Evolutionary conservation across 2,888 invertebrate species (phyloP).

Genomic region (Rotaria socialis): DNA sequence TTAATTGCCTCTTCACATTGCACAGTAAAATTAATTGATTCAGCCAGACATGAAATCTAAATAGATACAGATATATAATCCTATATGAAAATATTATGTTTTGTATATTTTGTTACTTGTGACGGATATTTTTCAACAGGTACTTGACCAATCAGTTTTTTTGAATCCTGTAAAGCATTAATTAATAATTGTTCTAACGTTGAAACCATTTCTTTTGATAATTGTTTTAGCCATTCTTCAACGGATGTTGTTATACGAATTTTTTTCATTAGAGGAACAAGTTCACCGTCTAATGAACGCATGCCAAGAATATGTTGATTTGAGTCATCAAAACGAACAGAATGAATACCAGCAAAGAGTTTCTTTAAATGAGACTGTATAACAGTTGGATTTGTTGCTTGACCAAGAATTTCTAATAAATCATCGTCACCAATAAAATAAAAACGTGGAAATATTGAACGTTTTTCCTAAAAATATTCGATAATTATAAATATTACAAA

Average conservation of each 20-base stretch:
- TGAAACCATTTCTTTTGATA: conserved; percentile 76
- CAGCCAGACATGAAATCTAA: conserved; percentile 74
- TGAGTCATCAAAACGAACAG: conserved; percentile 68
- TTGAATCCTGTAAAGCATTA: conserved; percentile 63
- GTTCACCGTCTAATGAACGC: conserved; percentile 73
- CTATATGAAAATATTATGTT: too few species aligned
- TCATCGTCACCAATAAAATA: conserved; percentile 97
- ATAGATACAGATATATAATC: conserved; percentile 16
- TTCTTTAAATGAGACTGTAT: conserved; percentile 92
- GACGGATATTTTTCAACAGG: conserved; percentile 66
- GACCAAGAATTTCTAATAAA: conserved; percentile 85
- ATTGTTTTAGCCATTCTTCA: conserved; percentile 72
- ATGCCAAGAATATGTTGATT: conserved; percentile 67
- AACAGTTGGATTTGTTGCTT: conserved; percentile 78
- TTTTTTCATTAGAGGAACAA: conserved; percentile 68
- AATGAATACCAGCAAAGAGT: conserved; percentile 75
- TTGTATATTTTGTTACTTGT: conserved; percentile 61
- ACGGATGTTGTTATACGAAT: conserved; percentile 72
- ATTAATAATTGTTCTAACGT: conserved; percentile 71
- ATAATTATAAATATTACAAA: too few species aligned
- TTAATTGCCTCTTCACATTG: conserved; percentile 76
- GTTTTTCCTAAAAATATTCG: conserved; percentile 70
- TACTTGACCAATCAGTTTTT: conserved; percentile 62
- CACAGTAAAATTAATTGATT: conserved; percentile 77
- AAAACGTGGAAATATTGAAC: conserved; percentile 85